Conservation (phyloP, 2,113 vertebrate species). For the Aviceda subcristata region DNA sequence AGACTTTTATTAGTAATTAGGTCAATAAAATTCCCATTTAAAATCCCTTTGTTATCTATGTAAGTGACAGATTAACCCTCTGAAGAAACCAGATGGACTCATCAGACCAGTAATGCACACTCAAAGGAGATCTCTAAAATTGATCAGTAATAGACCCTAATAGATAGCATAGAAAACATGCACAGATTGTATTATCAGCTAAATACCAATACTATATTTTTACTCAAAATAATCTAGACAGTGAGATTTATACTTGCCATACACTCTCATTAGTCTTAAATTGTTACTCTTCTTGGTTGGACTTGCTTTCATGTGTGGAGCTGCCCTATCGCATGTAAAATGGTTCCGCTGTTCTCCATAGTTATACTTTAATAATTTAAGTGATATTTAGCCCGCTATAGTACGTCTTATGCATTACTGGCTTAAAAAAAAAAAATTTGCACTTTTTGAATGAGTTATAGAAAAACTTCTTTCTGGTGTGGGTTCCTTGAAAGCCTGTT, state of each 20-base stretch:
- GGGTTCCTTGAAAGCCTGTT: neutral
- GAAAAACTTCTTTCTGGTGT: neutral
- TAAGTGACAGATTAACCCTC: neutral
- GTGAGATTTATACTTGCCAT: neutral
- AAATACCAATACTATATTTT: neutral
- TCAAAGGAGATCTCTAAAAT: neutral
- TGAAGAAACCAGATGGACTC: neutral
- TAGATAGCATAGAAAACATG: neutral
- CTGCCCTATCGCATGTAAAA: neutral
- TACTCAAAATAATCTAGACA: neutral
- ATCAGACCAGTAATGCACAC: neutral
- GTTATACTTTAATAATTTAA: neutral
- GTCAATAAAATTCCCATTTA: conserved; percentile 6
- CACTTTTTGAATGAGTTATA: neutral
- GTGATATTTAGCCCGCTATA: neutral
- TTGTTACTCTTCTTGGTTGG: neutral
- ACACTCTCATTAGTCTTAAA: neutral
- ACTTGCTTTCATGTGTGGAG: neutral
- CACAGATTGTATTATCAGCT: neutral
- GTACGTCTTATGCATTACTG: neutral
- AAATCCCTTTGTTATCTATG: neutral
- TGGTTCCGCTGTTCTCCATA: neutral
- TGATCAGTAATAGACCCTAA: neutral
- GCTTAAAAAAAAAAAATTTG: neutral
- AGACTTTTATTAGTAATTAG: conserved; percentile 26